Evolutionary conservation across 1,140 invertebrate species (phyloP), one percentile per base, ranked within the genome.

Genomic region (Ceratosolen fusciceps): DNA sequence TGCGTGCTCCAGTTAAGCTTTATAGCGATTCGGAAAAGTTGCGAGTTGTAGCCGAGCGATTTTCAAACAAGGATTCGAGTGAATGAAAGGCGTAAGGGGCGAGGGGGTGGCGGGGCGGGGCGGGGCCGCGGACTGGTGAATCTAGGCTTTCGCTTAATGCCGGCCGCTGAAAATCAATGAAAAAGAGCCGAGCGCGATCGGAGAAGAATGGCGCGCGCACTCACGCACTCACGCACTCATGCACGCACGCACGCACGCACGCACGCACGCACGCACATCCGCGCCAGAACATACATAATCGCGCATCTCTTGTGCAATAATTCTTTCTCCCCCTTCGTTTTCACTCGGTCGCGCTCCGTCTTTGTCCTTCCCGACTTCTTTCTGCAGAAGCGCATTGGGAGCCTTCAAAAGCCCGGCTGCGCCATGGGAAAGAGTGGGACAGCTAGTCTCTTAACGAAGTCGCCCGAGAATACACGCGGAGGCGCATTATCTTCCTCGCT

Each of bases 271-370:
- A 9, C 58, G 24, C 58, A 19, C 31, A n/a, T 62, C 14, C 24
- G 31, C 12, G 21, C 34, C 60, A 67, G 54, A 31, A 54, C 31
- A 68, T 54, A 37, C 43, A 67, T 74, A 77, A 75, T 31, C 74
- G n/a, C 16, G 29, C 19, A 39, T 65, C 43, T 60, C n/a, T 47
- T 29, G 72, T 71, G 52, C 54, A 77, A 77, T 77, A 70, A 77
- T 58, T 77, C 52, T 77, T 68, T 70, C 34, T 56, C 52, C 2
- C n/a, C 24, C n/a, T 68, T 39, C 43, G 4, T 74, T 77, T 68
- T 70, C 49, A 37, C 65, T 4, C 14, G 4, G 9, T 68, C 24
- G 0, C 7, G 0, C 7, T 16, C 14, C 0, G 2, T 31, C n/a
- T 0, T 34, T 5, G 21, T 37, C 21, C 1, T 16, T 34, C 29